Base-by-base conservation (phyloP, 1,140 invertebrate species). In the Drosophila virilis region DNA sequence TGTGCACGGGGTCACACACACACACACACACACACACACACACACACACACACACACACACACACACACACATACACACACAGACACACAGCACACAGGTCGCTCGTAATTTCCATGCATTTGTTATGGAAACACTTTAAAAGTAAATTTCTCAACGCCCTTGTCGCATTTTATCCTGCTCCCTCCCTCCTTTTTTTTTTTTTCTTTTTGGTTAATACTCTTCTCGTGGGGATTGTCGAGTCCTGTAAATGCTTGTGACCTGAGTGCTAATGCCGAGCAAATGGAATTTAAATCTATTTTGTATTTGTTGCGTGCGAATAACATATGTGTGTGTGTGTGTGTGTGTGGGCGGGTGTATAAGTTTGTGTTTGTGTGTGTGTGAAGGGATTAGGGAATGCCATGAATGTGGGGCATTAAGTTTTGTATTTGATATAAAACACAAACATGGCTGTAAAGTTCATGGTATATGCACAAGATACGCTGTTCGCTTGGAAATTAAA, bases 271-370 rank as follows among this genome's bases (percentile, higher is more conserved):
- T 76, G 80, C 71, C 42, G 17, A n/a, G 59, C 60, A 76, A 83
- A 83, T 83, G 77, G 80, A 83, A 83, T 83, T 83, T 83, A 83
- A 83, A 83, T 83, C 80, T 70, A 74, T 84, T 84, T 83, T 65
- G 80, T 77, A 84, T 83, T 76, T 73, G 73, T 58, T 73, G 65
- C 73, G 59, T 84, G 67, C 35, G 35, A 45, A 42, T 37, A 74
- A 62, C 80, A 84, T 84, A 76, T 78, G 79, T 62, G 75, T n/a
- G 8, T 58, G 37, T 60, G 17, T 78, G 79, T 62, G 75, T n/a
- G 8, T 50, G 54, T 57, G 51, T 46, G 51, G 17, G 57, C 54
- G 17, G 32, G 43, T n/a, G n/a, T n/a, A n/a, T n/a, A n/a, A 35
- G 40, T 33, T 42, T 4, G 37, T 38, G 22, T 13, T 43, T 43